Evolutionary conservation across 1,140 invertebrate species (phyloP).

Genomic region (Calliphora vicina): DNA sequence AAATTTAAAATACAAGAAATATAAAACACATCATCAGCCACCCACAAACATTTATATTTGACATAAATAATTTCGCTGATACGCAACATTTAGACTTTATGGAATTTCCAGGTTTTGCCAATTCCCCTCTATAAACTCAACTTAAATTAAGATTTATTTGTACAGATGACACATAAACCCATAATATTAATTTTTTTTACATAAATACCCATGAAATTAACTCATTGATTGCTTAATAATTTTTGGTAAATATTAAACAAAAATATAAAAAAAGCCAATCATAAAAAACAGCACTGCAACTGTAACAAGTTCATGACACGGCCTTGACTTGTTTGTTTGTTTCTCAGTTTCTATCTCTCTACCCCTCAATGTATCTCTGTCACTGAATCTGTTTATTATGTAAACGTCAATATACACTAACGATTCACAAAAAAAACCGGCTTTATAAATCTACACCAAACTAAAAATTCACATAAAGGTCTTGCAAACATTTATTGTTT

Average conservation of each 20-base stretch:
- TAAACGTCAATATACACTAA: constrained; percentile 14
- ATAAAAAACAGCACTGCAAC: neutral
- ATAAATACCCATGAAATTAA: neutral
- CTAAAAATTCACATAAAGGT: neutral
- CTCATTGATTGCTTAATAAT: neutral
- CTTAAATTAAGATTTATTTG: neutral
- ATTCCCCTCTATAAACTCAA: too few species aligned
- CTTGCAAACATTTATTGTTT: neutral
- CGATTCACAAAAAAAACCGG: neutral
- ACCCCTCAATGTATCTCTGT: neutral
- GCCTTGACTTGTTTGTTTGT: constrained; percentile 32
- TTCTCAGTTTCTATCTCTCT: neutral
- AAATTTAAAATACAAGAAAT: too few species aligned
- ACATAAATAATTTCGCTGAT: too few species aligned
- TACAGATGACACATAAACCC: neutral
- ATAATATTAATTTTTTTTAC: neutral
- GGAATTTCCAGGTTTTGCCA: too few species aligned
- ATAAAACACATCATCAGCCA: too few species aligned
- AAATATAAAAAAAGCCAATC: neutral
- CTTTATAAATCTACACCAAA: neutral
- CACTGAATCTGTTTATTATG: neutral
- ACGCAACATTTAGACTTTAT: too few species aligned
- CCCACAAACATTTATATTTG: too few species aligned
- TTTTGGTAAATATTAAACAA: neutral
- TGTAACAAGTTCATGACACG: constrained; percentile 40